Evolutionary conservation across 2,797 vertebrate species (phyloP), one percentile per base, ranked within the genome.

Genomic region (Gila robusta): DNA sequence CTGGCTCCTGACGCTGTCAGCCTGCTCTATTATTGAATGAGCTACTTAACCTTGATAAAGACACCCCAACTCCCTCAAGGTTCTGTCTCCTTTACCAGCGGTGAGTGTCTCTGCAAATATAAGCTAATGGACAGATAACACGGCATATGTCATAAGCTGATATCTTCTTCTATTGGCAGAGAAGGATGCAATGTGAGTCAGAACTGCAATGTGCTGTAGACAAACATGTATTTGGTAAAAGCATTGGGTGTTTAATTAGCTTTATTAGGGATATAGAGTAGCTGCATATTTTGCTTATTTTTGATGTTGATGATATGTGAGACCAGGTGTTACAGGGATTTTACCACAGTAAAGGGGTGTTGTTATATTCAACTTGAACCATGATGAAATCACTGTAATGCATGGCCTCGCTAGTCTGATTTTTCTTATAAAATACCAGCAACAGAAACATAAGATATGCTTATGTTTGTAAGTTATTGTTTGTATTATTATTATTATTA

Each of bases 31-130:
- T 94, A 94, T 91, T 76, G 91, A 90, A 94, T 93, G 91, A 92
- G 89, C 91, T 95, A 94, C 94, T 96, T 96, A 96, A 95, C 95
- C 95, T 96, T 96, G 94, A 93, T 94, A 94, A 85, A 91, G 89
- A 90, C 87, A 92, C 91, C 91, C 91, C 67, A 11, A 81, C 78
- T 86, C 84, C 84, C 79, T 86, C 87, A 89, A 91, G 90, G 88
- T 88, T 87, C 59, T n/a, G 44, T 87, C 86, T 89, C 78, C 66
- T 85, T 87, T 84, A 87, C 78, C 83, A 66, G 71, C 39, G 5
- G 82, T 80, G 74, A 87, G 79, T 84, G 82, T 81, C 78, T 69
- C 73, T 86, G 86, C 83, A 89, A 87, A 90, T 81, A 86, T 79
- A 86, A 87, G 76, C 81, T 88, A 88, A 88, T 81, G 85, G 62